These are phyloP conservation scores for Chiloscyllium punctatum DNA, from an alignment of 2,797 vertebrate genomes.

Conservation along the genomic window DNA sequence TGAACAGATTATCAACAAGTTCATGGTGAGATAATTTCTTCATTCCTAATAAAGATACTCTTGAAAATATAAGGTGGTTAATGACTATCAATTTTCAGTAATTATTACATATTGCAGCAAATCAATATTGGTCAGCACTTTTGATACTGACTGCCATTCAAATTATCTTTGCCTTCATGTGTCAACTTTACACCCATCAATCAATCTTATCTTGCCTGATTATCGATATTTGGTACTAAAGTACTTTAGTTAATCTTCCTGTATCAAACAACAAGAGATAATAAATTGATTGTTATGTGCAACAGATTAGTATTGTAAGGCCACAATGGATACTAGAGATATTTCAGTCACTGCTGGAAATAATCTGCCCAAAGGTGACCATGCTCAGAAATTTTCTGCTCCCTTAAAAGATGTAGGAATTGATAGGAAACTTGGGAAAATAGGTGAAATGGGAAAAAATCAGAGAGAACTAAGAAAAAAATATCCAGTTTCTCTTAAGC, in stretches of 20 bases:
- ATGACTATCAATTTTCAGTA: not conserved
- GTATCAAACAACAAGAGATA: not conserved
- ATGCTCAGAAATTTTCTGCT: too few relatives aligned
- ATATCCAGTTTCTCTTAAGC: too few relatives aligned
- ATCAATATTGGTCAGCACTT: not conserved
- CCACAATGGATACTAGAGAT: not conserved
- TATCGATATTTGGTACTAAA: not conserved
- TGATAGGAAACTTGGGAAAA: too few relatives aligned
- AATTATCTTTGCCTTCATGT: not conserved
- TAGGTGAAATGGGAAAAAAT: too few relatives aligned
- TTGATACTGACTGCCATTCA: not conserved
- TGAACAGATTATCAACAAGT: not conserved
- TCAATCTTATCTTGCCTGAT: not conserved
- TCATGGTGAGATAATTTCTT: not conserved
- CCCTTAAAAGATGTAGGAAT: too few relatives aligned
- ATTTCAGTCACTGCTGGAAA: not conserved
- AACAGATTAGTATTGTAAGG: not conserved
- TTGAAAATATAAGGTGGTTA: not conserved
- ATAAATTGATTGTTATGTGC: not conserved
- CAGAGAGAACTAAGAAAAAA: too few relatives aligned
- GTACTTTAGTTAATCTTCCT: slow-evolving; percentile 8
- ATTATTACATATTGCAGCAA: not conserved
- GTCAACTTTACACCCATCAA: not conserved
- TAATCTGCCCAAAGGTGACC: not conserved
- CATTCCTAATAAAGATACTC: not conserved